Evolutionary conservation across 2,888 invertebrate species (phyloP).

Genomic region (Pristionchus mayeri): DNA sequence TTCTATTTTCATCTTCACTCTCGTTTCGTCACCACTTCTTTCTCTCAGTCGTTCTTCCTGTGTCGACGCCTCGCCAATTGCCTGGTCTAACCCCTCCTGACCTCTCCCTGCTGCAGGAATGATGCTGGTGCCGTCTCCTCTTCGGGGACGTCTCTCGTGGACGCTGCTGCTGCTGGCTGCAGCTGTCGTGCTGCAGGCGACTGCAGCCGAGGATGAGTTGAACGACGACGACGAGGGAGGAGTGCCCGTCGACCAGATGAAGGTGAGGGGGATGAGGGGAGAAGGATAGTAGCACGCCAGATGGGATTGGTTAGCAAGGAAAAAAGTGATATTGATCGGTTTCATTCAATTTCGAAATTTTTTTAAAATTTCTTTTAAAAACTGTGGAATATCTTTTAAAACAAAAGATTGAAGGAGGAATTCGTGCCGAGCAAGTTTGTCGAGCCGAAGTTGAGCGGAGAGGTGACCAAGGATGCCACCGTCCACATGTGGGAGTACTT

Average conservation of each 20-base stretch:
- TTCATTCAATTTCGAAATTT: neutral
- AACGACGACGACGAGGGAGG: slow-evolving; percentile 25
- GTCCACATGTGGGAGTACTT: slow-evolving; percentile 62
- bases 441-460: slow-evolving; percentile 46
- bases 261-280: neutral
- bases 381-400: too few species aligned
- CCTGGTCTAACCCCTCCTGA: neutral
- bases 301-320: neutral
- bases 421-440: slow-evolving; percentile 56
- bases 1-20: neutral
- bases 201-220: neutral
- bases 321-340: neutral
- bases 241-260: neutral
- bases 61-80: neutral
- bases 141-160: neutral
- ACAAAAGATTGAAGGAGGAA: slow-evolving; percentile 52
- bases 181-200: neutral
- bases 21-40: neutral
- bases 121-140: neutral
- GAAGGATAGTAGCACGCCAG: neutral
- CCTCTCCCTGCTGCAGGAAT: neutral
- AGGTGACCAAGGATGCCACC: neutral
- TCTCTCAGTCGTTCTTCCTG: neutral
- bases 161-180: slow-evolving; percentile 9
- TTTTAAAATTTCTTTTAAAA: neutral